Conservation (phyloP, 2,113 vertebrate species). For the Rhipidura dahli region DNA sequence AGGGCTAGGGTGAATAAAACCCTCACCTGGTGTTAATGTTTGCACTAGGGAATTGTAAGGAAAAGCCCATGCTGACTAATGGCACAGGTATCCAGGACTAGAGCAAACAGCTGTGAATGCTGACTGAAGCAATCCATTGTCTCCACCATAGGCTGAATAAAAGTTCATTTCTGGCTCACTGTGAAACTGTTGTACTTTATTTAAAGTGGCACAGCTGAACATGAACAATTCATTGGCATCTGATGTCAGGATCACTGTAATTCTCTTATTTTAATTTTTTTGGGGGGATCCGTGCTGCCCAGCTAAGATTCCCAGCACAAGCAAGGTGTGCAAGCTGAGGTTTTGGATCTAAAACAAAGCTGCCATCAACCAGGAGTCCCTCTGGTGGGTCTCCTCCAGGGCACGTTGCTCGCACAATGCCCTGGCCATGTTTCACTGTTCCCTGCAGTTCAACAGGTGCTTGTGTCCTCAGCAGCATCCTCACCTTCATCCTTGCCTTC, state of each 20-base stretch:
- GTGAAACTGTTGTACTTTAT: background rate
- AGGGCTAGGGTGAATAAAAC: background rate
- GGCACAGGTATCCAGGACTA: background rate
- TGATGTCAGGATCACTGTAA: background rate
- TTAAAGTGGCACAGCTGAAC: background rate
- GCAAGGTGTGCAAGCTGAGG: background rate
- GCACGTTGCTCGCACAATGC: rapidly evolving
- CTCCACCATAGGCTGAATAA: background rate
- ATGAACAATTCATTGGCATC: background rate
- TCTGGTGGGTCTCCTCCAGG: background rate
- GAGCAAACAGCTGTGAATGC: background rate
- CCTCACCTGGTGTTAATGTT: background rate
- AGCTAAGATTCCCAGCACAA: background rate
- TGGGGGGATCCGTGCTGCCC: background rate
- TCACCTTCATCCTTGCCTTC: background rate
- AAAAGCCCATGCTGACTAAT: background rate
- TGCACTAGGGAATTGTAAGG: background rate
- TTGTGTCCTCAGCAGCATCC: background rate
- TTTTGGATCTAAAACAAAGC: background rate
- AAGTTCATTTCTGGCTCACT: background rate
- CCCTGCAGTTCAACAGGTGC: rapidly evolving
- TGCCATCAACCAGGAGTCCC: rapidly evolving
- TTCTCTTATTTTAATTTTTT: background rate
- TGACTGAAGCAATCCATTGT: background rate
- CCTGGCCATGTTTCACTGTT: background rate